Conservation (phyloP, 2,888 invertebrate species). For the Limnephilus rhombicus region DNA sequence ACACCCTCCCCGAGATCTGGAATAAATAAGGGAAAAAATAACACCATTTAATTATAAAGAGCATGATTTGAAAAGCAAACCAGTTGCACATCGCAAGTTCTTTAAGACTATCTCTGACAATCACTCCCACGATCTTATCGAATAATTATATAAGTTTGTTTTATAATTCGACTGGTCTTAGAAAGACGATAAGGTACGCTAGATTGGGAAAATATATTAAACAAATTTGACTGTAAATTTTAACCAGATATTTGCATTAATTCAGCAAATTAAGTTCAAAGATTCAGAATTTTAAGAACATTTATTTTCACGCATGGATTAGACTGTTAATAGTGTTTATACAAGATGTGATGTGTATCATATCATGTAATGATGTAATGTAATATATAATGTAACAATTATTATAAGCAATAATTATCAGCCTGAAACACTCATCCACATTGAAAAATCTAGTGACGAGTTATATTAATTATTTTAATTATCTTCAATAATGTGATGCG, state of each 20-base stretch:
- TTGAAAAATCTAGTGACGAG: no score
- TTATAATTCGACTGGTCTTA: background rate
- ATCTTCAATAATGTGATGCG: no score
- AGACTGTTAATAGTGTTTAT: no score
- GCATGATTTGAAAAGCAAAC: no score
- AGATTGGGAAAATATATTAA: background rate
- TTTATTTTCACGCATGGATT: background rate
- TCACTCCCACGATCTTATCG: background rate
- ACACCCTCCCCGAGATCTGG: no score
- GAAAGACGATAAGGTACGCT: no score
- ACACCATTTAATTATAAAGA: no score
- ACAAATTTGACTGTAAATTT: background rate
- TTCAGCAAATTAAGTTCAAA: background rate
- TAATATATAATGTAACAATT: no score
- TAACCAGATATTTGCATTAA: background rate
- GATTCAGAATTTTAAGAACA: background rate
- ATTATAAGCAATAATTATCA: no score
- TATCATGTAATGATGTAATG: background rate
- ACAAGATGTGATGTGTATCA: background rate
- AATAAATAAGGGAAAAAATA: no score
- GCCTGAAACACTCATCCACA: no score
- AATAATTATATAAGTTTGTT: background rate
- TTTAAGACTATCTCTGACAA: background rate
- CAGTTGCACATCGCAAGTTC: background rate
- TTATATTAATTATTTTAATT: no score